These are phyloP conservation scores for Thumatha senex DNA, from an alignment of 2,888 invertebrate species.

Conservation along the genomic window DNA sequence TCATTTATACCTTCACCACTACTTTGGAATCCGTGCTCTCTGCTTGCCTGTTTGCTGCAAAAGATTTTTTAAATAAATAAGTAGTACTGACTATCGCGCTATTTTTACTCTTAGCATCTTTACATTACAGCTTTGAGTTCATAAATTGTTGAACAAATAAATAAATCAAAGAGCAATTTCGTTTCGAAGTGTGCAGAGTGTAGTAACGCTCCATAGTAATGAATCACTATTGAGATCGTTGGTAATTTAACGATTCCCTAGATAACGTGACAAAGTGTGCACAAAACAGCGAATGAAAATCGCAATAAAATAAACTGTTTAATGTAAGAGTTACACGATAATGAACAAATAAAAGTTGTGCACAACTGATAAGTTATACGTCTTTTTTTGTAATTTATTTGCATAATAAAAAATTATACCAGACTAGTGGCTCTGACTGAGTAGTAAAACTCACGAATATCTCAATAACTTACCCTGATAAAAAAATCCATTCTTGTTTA, in stretches of 20 bases:
- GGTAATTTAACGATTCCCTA: slow-evolving; percentile 30
- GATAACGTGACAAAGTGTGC: slow-evolving; percentile 16
- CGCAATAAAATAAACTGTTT: slow-evolving; percentile 26
- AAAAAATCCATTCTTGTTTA: too few species aligned
- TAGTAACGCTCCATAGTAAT: slow-evolving; percentile 21
- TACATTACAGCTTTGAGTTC: too few species aligned
- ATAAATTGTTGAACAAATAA: too few species aligned
- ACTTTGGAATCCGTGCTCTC: too few species aligned
- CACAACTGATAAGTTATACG: background rate
- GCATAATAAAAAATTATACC: background rate
- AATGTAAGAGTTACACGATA: slow-evolving; percentile 1
- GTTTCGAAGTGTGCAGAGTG: background rate
- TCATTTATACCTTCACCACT: too few species aligned
- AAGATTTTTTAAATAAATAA: too few species aligned
- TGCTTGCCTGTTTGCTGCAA: too few species aligned
- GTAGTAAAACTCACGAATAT: too few species aligned
- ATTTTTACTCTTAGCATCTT: too few species aligned
- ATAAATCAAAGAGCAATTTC: background rate
- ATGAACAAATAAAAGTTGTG: background rate
- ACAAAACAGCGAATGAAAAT: slow-evolving; percentile 8
- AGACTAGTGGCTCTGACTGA: background rate
- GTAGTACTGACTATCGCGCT: too few species aligned
- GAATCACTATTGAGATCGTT: slow-evolving; percentile 20
- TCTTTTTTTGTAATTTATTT: background rate
- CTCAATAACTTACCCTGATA: too few species aligned